Evolutionary conservation across 2,113 vertebrate genomes (phyloP).

Genomic region (Philantomba maxwellii): DNA sequence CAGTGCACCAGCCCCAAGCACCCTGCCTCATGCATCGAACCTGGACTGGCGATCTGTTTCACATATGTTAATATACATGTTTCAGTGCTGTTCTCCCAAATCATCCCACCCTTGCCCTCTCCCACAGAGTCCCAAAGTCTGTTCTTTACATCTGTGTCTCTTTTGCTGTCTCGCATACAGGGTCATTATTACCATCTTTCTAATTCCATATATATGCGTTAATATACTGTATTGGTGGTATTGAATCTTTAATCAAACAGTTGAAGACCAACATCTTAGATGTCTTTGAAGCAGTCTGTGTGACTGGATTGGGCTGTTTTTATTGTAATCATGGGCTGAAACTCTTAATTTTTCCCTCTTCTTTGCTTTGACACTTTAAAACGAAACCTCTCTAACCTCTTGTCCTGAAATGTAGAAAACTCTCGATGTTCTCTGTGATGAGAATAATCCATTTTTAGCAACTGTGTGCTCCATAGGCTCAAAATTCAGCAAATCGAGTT

Average conservation of each 20-base stretch:
- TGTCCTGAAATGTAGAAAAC: neutral
- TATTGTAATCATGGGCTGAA: neutral
- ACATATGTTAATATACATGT: neutral
- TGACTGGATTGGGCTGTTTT: neutral
- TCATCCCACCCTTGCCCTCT: neutral
- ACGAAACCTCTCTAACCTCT: neutral
- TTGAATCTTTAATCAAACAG: neutral
- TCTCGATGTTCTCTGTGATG: neutral
- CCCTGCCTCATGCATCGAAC: neutral
- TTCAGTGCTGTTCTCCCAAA: neutral
- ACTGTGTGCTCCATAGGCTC: neutral
- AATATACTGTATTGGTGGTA: neutral
- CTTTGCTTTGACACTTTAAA: neutral
- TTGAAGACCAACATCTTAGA: neutral
- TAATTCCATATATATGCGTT: neutral
- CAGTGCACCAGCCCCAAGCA: neutral
- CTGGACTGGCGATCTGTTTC: neutral
- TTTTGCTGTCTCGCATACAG: neutral
- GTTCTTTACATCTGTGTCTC: neutral
- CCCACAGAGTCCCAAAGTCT: neutral
- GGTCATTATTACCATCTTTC: neutral
- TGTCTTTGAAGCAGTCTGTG: neutral
- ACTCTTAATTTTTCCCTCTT: neutral
- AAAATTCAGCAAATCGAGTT: neutral
- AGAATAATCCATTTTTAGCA: slow-evolving; percentile 25